A percentile compares a stretch with the other conserved stretches of the same genome.
These are phyloP conservation scores for Clitarchus hookeri DNA, from an alignment of 2,888 invertebrate genomes.

Conservation along the genomic window DNA sequence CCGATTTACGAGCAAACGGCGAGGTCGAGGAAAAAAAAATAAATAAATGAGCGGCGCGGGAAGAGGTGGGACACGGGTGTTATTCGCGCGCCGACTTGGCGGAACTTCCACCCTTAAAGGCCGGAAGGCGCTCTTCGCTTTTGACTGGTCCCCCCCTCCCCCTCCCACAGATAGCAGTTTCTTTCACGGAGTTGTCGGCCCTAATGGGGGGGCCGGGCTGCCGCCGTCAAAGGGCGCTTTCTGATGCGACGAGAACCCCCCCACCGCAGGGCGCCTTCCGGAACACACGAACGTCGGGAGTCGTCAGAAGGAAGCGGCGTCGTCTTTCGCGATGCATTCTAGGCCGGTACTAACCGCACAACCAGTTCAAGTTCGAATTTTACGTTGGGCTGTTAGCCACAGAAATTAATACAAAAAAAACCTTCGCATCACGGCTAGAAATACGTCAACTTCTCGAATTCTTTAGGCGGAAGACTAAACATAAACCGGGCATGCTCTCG, in stretches of 20 bases:
- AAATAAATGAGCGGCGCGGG: neutral
- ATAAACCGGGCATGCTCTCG: too few relatives aligned
- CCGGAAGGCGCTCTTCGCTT: neutral
- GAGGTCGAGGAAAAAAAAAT: neutral
- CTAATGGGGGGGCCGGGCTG: neutral
- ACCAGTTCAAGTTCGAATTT: too few relatives aligned
- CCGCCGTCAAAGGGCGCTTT: neutral
- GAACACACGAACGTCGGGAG: neutral
- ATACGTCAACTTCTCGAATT: too few relatives aligned
- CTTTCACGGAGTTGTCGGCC: conserved; percentile 3
- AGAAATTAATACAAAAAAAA: too few relatives aligned
- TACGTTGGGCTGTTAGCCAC: too few relatives aligned
- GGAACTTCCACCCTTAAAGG: neutral
- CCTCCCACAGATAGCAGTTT: too few relatives aligned
- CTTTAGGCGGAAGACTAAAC: too few relatives aligned
- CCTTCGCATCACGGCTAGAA: too few relatives aligned
- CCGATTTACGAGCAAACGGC: conserved; percentile 14
- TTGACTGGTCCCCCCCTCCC: neutral
- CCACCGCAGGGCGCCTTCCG: neutral
- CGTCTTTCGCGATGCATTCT: too few relatives aligned
- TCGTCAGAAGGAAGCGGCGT: too few relatives aligned
- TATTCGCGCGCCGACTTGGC: neutral
- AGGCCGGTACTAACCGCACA: too few relatives aligned
- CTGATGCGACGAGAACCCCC: neutral
- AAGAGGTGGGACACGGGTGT: neutral